Base-by-base conservation (phyloP, 2,888 invertebrate species). In the Callyntrura sp. region DNA sequence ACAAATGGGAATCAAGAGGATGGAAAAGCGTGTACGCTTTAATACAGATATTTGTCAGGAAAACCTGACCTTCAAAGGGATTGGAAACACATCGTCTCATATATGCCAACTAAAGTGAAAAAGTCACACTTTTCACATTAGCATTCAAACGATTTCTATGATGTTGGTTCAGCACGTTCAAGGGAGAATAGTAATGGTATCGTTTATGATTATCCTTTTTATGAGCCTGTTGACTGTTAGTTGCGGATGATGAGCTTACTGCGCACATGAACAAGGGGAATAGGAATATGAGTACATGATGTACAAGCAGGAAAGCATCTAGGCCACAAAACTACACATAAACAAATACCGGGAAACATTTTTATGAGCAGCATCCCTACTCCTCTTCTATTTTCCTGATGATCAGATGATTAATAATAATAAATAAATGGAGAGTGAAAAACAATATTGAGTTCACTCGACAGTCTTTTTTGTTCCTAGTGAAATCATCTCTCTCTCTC, bases 361-460 rank as follows among this genome's bases (percentile, higher is more conserved):
- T n/a, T 11, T 17, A 68, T 65, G 25, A 2, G 25, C 14, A n/a
- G n/a, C 6, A 25, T 55, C 28, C 55, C 28, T 28, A 9, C 20
- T 1, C 14, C 65, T 17, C 28, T 35, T 55, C 55, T 55, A 1
- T 14, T 25, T 9, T 28, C 28, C 48, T 51, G 78, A 14, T 78
- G 28, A 78, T 78, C 51, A 51, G n/a, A 55, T 55, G 55, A 78
- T 78, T 51, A 78, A 55, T 78, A 78, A 78, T 55, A 55, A 51
- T 55, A 78, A 78, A 65, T 83, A 83, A 83, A 83, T 83, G 70
- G 84, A 84, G 84, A 68, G 84, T 70, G 70, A 84, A 81, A 73
- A 81, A 79, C 81, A 81, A 81, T 81, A 81, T 81, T 81, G 81
- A 81, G 81, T 78, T 51, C 35, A n/a, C 68, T 28, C 78, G 55